Evolutionary conservation across 2,113 vertebrate species (phyloP).

Genomic region (Phyllostomus discolor): DNA sequence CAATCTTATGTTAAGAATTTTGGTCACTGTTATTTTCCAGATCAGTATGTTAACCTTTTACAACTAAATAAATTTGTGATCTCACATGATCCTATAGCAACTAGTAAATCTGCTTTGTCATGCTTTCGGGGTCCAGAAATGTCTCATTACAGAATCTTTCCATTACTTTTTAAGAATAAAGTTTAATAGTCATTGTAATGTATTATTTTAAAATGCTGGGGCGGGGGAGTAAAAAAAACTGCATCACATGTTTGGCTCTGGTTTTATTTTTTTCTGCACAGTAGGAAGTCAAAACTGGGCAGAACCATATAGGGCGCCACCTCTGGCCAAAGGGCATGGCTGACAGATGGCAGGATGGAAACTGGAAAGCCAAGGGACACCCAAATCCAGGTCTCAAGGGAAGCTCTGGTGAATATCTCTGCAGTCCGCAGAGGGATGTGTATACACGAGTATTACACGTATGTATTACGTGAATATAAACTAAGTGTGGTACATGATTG

Average conservation of each 20-base stretch:
- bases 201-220: not conserved
- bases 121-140: not conserved
- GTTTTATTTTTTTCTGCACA: not conserved
- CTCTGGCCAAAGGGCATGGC: not conserved
- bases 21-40: not conserved
- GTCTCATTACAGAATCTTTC: not conserved
- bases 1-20: not conserved
- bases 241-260: not conserved
- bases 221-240: not conserved
- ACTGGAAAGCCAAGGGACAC: not conserved
- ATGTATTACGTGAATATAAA: not conserved
- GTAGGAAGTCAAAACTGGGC: not conserved
- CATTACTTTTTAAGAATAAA: not conserved
- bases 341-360: not conserved
- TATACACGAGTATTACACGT: no score
- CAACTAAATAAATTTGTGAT: not conserved
- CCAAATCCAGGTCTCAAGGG: not conserved
- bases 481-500: not conserved
- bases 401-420: not conserved
- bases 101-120: not conserved
- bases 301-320: not conserved
- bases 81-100: not conserved
- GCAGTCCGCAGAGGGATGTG: not conserved
- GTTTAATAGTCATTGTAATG: not conserved
- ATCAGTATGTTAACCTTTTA: not conserved